These are phyloP conservation scores for Pasiphila rectangulata DNA, from an alignment of 2,888 invertebrate genomes.

Conservation along the genomic window DNA sequence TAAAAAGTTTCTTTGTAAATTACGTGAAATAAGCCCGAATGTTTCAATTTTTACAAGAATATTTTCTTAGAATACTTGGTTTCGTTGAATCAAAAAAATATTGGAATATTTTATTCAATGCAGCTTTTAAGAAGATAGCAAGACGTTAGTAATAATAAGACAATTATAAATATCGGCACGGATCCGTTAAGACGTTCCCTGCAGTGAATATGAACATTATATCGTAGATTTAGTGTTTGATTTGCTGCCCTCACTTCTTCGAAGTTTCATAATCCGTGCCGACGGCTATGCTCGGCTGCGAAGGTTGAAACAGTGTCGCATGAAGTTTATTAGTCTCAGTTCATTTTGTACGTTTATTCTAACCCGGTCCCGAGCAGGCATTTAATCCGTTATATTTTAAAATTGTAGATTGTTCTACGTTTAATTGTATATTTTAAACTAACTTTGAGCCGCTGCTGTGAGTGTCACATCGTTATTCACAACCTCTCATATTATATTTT, in stretches of 20 bases:
- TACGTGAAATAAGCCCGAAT: conserved; percentile 23
- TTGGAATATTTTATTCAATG: conserved; percentile 3
- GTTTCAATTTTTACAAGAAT: conserved; percentile 16
- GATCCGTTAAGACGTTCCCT: background rate
- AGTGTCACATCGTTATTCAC: conserved; percentile 67
- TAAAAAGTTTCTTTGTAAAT: conserved; percentile 11
- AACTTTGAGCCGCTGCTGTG: conserved; percentile 59
- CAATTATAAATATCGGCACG: background rate
- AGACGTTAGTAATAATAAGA: conserved; percentile 11
- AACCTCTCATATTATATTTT: conserved; percentile 56
- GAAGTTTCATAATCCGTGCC: background rate
- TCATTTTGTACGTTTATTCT: conserved; percentile 57
- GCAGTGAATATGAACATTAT: background rate
- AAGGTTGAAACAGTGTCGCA: conserved; percentile 12
- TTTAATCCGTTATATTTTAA: conserved; percentile 57
- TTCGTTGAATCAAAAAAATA: conserved; percentile 8
- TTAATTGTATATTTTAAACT: conserved; percentile 63
- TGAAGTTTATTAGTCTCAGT: conserved; percentile 36
- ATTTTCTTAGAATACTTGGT: conserved; percentile 14
- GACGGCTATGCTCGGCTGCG: background rate
- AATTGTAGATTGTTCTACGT: conserved; percentile 61
- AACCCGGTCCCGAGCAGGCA: conserved; percentile 70
- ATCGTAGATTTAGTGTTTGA: background rate
- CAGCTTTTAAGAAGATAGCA: conserved; percentile 4
- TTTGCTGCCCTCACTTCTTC: background rate